Evolutionary conservation across 2,888 invertebrate species (phyloP), one percentile per base, ranked within the genome.

Genomic region (Limnephilus lunatus): DNA sequence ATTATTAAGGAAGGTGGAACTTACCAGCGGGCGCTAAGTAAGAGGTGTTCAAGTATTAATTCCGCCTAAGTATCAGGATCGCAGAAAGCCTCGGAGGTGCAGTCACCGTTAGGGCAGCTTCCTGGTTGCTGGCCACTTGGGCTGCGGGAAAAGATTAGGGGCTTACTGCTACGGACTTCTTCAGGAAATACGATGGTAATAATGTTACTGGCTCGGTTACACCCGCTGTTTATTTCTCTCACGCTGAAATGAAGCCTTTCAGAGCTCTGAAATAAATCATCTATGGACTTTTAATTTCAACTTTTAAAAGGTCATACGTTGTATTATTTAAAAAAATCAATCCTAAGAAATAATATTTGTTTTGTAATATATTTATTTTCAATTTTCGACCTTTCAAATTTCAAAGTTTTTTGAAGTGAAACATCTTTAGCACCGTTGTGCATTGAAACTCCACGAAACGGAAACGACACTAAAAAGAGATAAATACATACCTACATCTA

Each of bases 101-200:
- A 68, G 30, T 88, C 68, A n/a, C 68, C 88, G 31, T 85, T 85
- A 32, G 85, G n/a, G 39, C 88, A 68, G 68, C 68, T 88, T 88
- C 31, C 88, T 39, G 88, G 31, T 88, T 88, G 19, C 88, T 39
- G 88, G 31, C 88, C 88, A 68, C 88, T 53, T 15, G 68, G 88
- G 88, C 88, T 88, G 88, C 31, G 88, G 88, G 88, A 14, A 68
- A 88, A 88, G 88, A 88, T 88, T 88, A 88, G 88, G 68, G 31
- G 88, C 88, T 88, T 53, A 88, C 88, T 88, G 88, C 88, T 25
- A 53, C 88, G 31, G 88, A 88, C 88, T 88, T 86, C 88, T 53
- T 32, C 88, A 68, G 88, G 68, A 88, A 53, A 88, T 88, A 88
- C 53, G 88, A 32, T 15, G 88, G 88, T 88, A 68, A 88, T 88